Evolutionary conservation across 1,140 invertebrate genomes (phyloP).

Genomic region (Micrasema minimum): DNA sequence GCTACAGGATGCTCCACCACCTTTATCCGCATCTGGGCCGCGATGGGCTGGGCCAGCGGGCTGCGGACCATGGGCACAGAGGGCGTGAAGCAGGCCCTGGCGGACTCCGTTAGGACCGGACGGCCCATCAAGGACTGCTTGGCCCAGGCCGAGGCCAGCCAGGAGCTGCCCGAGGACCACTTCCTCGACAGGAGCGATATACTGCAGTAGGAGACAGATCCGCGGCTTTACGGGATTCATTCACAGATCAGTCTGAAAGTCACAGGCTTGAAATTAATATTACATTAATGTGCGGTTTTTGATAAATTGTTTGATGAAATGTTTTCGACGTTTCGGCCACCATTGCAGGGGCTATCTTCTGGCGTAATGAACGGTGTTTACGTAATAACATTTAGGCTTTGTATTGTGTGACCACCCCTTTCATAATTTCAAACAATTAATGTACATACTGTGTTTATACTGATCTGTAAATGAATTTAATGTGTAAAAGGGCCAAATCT

Average conservation of each 20-base stretch:
- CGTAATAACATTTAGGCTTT: not conserved
- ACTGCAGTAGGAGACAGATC: not conserved
- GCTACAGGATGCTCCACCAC: slow-evolving; percentile 70
- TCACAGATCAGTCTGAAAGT: not conserved
- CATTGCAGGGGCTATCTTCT: not conserved
- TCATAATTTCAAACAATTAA: not conserved
- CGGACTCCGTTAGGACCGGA: slow-evolving; percentile 65
- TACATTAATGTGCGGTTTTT: not conserved
- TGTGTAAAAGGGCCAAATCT: not conserved
- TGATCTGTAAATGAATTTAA: not conserved
- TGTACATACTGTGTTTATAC: not conserved
- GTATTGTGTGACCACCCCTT: not conserved
- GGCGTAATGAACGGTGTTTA: not conserved
- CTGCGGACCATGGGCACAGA: slow-evolving; percentile 72
- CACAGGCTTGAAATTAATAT: not conserved
- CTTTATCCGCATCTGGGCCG: slow-evolving; percentile 75
- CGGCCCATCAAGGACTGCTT: slow-evolving; percentile 68
- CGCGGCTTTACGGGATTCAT: not conserved
- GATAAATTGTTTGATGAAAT: not conserved
- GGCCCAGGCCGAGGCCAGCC: slow-evolving; percentile 60
- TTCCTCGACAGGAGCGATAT: slow-evolving; percentile 58
- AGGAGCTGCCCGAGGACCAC: slow-evolving; percentile 63
- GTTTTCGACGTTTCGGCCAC: not conserved
- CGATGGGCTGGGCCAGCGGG: slow-evolving; percentile 70
- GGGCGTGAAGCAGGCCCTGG: slow-evolving; percentile 71